Conservation (phyloP, 1,140 invertebrate genomes). For the Eurosta solidaginis region DNA sequence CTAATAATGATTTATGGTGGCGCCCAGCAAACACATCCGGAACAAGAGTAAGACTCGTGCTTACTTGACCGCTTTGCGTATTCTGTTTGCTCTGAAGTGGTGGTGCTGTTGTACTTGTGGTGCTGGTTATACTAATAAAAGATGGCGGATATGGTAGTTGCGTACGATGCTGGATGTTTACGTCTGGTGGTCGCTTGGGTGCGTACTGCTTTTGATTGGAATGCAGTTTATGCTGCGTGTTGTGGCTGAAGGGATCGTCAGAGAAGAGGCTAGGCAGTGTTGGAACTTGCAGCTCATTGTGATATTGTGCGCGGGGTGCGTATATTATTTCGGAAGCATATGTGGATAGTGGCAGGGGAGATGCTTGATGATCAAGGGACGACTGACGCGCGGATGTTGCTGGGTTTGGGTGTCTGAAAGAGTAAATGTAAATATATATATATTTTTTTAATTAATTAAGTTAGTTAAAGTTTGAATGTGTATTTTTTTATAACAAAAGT, state of each 20-base stretch:
- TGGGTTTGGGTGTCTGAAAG: not conserved
- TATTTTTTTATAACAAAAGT: too few relatives aligned
- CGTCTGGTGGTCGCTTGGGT: conserved; percentile 34
- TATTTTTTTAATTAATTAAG: not conserved
- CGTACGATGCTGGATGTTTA: conserved; percentile 1
- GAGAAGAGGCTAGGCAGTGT: too few relatives aligned
- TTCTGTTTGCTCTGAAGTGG: conserved; percentile 16
- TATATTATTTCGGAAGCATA: not conserved
- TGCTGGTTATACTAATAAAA: conserved; percentile 50
- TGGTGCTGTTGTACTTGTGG: not conserved
- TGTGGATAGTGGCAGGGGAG: not conserved
- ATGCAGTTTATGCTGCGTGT: conserved; percentile 16
- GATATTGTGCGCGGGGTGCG: not conserved
- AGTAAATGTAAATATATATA: not conserved
- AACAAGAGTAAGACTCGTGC: conserved; percentile 9
- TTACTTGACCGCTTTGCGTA: conserved; percentile 33
- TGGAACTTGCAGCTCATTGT: too few relatives aligned
- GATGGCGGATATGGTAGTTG: conserved; percentile 54
- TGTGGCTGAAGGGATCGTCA: too few relatives aligned
- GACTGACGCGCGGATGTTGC: not conserved
- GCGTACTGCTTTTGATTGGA: conserved; percentile 51
- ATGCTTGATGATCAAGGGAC: not conserved
- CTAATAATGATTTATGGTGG: conserved; percentile 47
- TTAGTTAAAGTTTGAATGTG: too few relatives aligned
- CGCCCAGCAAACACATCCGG: conserved; percentile 48